These are phyloP conservation scores for Orgyia antiqua DNA, from an alignment of 2,888 invertebrate species.

Conservation along the genomic window DNA sequence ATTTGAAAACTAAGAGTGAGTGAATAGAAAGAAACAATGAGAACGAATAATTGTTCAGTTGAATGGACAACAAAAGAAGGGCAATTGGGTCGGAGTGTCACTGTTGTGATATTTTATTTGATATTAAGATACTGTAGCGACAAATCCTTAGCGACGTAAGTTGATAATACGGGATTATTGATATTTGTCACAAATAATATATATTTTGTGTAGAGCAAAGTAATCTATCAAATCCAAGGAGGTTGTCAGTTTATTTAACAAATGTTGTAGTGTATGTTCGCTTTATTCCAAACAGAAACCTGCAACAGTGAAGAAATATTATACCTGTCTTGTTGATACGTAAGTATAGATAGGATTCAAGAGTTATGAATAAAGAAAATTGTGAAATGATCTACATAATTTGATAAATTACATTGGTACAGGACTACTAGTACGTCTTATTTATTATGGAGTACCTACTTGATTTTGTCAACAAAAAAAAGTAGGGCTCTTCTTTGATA, in stretches of 20 bases:
- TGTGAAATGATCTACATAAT: no score
- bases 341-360: no score
- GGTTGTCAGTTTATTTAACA: neutral
- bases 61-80: slow-evolving; percentile 30
- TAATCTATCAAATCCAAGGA: slow-evolving; percentile 3
- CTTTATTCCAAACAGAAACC: no score
- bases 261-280: no score
- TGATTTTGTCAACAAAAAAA: no score
- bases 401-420: no score
- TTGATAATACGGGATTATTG: slow-evolving; percentile 8
- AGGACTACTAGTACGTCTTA: no score
- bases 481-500: no score
- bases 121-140: slow-evolving; percentile 23
- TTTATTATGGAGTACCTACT: no score
- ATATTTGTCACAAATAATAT: slow-evolving; percentile 1
- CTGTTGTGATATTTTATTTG: slow-evolving; percentile 26
- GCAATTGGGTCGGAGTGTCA: slow-evolving; percentile 23
- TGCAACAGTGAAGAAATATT: no score
- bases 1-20: slow-evolving; percentile 19
- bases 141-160: slow-evolving; percentile 5
- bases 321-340: no score
- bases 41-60: slow-evolving; percentile 33
- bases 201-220: neutral
- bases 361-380: no score
- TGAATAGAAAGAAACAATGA: slow-evolving; percentile 47